Conservation (phyloP, 2,113 vertebrate species). For the Istiophorus platypterus region DNA sequence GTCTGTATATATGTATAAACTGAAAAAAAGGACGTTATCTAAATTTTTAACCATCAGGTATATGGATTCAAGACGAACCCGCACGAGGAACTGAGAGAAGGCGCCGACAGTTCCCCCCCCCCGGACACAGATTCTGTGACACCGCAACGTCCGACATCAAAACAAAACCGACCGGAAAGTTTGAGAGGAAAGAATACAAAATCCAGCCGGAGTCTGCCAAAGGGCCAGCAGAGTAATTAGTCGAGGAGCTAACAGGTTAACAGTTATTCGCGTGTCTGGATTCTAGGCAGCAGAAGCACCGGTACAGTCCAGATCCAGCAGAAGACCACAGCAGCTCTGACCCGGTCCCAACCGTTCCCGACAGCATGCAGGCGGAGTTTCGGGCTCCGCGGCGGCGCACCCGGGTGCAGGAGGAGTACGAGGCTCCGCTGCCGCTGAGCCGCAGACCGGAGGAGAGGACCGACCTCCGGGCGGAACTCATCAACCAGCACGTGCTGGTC, state of each 20-base stretch:
- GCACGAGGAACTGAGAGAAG: background rate
- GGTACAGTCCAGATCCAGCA: background rate
- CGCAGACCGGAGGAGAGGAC: slow-evolving; percentile 38
- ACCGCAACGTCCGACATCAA: slow-evolving; percentile 24
- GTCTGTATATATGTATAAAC: no score
- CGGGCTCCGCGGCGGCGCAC: slow-evolving; percentile 88
- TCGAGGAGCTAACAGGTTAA: slow-evolving; percentile 6
- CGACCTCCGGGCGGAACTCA: slow-evolving; percentile 85
- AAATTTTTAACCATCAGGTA: background rate
- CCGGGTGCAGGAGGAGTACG: slow-evolving; percentile 85
- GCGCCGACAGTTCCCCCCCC: background rate
- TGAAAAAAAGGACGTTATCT: no score
- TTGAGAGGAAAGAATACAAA: background rate
- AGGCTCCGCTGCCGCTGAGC: slow-evolving; percentile 85
- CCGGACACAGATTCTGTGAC: slow-evolving; percentile 39
- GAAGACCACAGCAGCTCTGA: background rate
- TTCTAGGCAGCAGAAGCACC: background rate
- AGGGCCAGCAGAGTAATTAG: background rate
- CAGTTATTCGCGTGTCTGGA: background rate
- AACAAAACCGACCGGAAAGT: slow-evolving; percentile 9
- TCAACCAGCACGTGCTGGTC: slow-evolving; percentile 89
- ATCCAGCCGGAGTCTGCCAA: background rate
- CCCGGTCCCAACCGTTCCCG: background rate
- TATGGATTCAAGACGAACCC: background rate
- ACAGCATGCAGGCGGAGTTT: slow-evolving; percentile 85